Evolutionary conservation across 2,797 vertebrate species (phyloP), one percentile per base, ranked within the genome.

Genomic region (Eutrigla gurnardus): DNA sequence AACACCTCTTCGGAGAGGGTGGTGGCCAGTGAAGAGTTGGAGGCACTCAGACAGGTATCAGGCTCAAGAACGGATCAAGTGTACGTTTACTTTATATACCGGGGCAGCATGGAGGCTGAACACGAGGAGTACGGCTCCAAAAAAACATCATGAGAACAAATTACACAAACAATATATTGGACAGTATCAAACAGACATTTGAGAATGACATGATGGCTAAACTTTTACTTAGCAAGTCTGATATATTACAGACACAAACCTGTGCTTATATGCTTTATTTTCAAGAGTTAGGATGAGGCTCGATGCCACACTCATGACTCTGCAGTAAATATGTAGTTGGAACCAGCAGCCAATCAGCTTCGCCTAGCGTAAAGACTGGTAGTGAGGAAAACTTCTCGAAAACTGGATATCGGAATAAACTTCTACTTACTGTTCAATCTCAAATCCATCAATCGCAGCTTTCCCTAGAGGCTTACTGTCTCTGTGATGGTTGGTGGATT

Each of bases 21-120:
- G 88, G 97, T 98, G 60, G 97, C 98, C 90, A 97, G 96, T 11
- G 97, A 99, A 71, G 97, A 99, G 88, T 88, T 99, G 94, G 98
- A 99, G 88, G 97, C 96, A 0, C 95, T 99, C 77, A 94, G 97
- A 94, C 98, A 99, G 97, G 98, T 99, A 93, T n/a, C 17, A 43
- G 35, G 14, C 6, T 32, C 14, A 0, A 15, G 45, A 25, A 33
- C 32, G 12, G 1, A 55, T 7, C 1, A 1, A 7, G 42, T 49
- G 1, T 11, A n/a, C 18, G 63, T 15, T 46, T 0, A n/a, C 15
- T 54, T 49, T 5, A n/a, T 50, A 4, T 39, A 57, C 43, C 2
- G 36, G 42, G 14, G 3, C 8, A 54, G 32, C 17, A 9, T 32
- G 13, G 40, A 71, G 13, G 13, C n/a, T 64, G 33, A n/a, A 43